Percentiles rank a stretch among this genome's conserved stretches.
Conservation (phyloP, 2,888 invertebrate species). For the Adineta ricciae region DNA sequence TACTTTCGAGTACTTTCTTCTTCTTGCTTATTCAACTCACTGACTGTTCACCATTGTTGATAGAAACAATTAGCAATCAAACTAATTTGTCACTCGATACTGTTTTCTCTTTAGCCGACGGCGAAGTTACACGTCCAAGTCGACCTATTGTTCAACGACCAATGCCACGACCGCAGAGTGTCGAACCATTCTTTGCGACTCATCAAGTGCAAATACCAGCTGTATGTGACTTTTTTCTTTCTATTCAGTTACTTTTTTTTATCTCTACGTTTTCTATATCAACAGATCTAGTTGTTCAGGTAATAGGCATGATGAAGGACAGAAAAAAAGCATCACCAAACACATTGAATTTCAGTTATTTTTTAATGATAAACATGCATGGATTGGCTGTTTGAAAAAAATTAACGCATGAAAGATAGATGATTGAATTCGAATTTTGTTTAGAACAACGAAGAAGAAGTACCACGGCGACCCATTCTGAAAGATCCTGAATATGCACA, state of each 20-base stretch:
- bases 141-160: neutral
- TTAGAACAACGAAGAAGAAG: neutral
- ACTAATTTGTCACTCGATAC: neutral
- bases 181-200: neutral
- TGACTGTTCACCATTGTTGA: neutral
- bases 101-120: neutral
- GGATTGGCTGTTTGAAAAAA: neutral
- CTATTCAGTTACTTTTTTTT: neutral
- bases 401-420: neutral
- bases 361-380: neutral
- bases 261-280: neutral
- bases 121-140: neutral
- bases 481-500: slow-evolving; percentile 7
- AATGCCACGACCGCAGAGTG: neutral
- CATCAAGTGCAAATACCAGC: neutral
- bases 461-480: neutral
- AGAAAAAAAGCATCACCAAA: too few species aligned
- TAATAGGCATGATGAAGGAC: neutral
- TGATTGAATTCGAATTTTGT: neutral
- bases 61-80: neutral
- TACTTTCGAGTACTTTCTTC: neutral
- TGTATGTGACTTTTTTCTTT: neutral
- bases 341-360: neutral
- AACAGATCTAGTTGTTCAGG: neutral
- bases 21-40: neutral